Base-by-base conservation (phyloP, 1,140 invertebrate genomes). In the Hyposmocoma kahamanoa region DNA sequence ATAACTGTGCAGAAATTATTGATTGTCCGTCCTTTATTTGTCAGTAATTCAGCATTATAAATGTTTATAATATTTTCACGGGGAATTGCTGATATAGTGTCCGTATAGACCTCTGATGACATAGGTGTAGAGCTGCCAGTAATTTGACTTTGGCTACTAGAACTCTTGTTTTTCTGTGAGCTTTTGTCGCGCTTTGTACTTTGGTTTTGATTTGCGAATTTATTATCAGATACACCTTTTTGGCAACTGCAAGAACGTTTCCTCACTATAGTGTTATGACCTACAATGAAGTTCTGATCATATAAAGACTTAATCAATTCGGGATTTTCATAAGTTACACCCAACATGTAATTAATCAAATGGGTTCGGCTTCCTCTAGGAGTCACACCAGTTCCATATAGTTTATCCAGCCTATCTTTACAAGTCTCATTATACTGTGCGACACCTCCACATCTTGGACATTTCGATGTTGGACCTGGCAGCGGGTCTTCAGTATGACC, bases 381-480 rank as follows among this genome's bases (percentile, higher is more conserved):
- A 10, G 72, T 74, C 1, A 46, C 50, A 26, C 73, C 72, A 20
- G 70, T 72, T 4, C 63, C 67, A 39, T 53, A 61, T 32, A 68
- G 41, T 42, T 72, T 71, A 11, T 75, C 59, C 42, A 65, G 64
- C 38, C 43, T 64, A 38, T 84, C 72, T 54, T 75, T 55, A 57
- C 81, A 85, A 3, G 77, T 83, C 18, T 73, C 52, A 15, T 72
- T 74, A 19, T 43, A 46, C 30, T 55, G 38, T 15, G 67, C 58
- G 10, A 53, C 41, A n/a, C 79, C 79, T 22, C 67, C 68, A 43
- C 82, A 85, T 11, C 68, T 72, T 22, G 59, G 43, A 48, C 82
- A 85, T 4, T 59, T 44, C 46, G 60, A 22, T 48, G 50, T 46
- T 9, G 76, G 72, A 53, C 79, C 80, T 85, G 78, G 67, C 66